Percentiles rank a stretch among this genome's conserved stretches.
Evolutionary conservation across 2,888 invertebrate genomes (phyloP).

Genomic region (Acleris cristana): DNA sequence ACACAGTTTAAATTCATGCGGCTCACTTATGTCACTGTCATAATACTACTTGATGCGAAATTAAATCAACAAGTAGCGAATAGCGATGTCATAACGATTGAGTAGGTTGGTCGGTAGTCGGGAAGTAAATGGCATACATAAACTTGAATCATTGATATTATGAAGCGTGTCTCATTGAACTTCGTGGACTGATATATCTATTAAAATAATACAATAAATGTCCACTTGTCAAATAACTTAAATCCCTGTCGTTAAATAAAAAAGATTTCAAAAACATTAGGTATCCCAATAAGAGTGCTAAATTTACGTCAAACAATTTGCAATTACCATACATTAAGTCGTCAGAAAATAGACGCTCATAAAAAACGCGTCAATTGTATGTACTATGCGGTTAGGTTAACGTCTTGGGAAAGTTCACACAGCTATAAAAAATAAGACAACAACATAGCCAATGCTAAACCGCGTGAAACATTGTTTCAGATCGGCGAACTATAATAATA

Average conservation of each 20-base stretch:
- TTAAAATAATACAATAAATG: no score
- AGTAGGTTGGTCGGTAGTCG: conserved; percentile 16
- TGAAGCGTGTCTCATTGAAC: not conserved
- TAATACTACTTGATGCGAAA: conserved; percentile 47
- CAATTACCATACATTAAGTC: conserved; percentile 25
- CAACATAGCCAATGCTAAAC: conserved; percentile 59
- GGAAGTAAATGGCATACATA: conserved; percentile 1
- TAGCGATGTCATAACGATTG: conserved; percentile 35
- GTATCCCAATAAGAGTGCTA: not conserved
- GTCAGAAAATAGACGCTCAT: conserved; percentile 20
- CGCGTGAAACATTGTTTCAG: conserved; percentile 84
- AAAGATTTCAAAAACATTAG: not conserved
- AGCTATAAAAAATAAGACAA: conserved; percentile 59
- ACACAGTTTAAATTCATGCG: conserved; percentile 39
- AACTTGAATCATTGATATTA: conserved; percentile 11
- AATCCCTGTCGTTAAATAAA: no score
- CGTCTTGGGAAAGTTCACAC: conserved; percentile 75
- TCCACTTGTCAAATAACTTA: no score
- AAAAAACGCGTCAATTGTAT: conserved; percentile 51
- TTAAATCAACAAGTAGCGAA: conserved; percentile 50
- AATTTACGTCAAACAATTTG: conserved; percentile 1
- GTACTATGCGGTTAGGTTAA: conserved; percentile 43
- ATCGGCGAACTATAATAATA: conserved; percentile 95
- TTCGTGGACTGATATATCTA: no score
- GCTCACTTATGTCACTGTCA: conserved; percentile 45